Evolutionary conservation across 2,888 invertebrate species (phyloP).

Genomic region (Folsomia candida): DNA sequence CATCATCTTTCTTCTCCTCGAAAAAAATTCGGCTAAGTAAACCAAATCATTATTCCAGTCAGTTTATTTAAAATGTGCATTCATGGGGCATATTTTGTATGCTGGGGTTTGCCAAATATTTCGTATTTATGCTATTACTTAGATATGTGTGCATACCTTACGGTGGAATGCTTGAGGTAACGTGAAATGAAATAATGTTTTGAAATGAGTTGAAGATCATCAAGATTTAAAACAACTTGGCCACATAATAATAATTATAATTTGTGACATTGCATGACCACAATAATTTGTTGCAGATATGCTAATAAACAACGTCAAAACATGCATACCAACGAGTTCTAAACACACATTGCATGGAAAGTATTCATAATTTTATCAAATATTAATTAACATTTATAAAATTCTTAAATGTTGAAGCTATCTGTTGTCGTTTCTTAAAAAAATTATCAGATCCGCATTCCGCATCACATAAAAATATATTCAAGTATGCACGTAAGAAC

Average conservation of each 20-base stretch:
- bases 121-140: no score
- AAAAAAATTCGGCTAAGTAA: not conserved
- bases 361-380: not conserved
- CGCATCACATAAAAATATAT: no score
- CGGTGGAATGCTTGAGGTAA: no score
- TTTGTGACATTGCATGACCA: no score
- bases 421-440: no score
- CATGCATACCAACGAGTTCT: not conserved
- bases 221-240: no score
- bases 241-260: not conserved
- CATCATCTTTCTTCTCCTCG: not conserved
- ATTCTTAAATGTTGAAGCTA: not conserved
- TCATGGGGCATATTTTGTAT: not conserved
- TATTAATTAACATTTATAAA: not conserved
- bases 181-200: no score
- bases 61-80: not conserved
- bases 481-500: no score
- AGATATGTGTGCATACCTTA: no score
- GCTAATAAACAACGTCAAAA: not conserved
- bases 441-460: no score
- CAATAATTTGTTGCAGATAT: no score
- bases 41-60: not conserved
- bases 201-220: no score
- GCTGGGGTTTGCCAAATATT: slow-evolving; percentile 10
- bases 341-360: not conserved